phyloP scores from a whole-genome alignment of 64 coral and sea anemone genomes.

The Actinia equina region DNA sequence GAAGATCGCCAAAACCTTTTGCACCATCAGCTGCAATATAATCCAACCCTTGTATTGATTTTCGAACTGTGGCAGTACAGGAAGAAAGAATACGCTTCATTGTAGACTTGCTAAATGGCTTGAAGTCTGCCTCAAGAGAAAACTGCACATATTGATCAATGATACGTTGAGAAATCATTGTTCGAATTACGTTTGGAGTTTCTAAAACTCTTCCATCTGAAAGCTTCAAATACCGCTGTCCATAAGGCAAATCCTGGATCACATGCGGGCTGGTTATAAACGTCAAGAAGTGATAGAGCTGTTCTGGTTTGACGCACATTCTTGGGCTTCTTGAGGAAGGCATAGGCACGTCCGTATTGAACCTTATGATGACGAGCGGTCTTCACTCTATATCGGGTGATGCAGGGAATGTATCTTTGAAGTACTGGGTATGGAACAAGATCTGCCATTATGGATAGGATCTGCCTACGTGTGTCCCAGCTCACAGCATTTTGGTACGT shows the following conservation, averaged over 20 bases:
- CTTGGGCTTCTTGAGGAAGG: too few species aligned
- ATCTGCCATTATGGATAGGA: constrained; percentile 20
- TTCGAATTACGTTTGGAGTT: neutral
- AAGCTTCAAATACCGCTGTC: too few species aligned
- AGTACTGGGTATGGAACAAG: constrained; percentile 4
- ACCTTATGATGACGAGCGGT: neutral
- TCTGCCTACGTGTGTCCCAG: constrained; percentile 27
- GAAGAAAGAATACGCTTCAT: constrained; percentile 23
- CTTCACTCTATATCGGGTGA: constrained; percentile 7
- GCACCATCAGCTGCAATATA: constrained; percentile 24
- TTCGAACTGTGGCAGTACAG: constrained; percentile 6
- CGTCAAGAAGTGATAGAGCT: too few species aligned
- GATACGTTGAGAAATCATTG: constrained; percentile 27
- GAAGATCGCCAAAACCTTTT: constrained; percentile 31
- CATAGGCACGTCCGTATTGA: constrained; percentile 5
- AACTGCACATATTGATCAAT: constrained; percentile 31
- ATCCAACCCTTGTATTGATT: constrained; percentile 25
- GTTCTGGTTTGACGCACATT: too few species aligned
- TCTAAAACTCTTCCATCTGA: too few species aligned
- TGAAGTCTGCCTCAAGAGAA: constrained; percentile 26
- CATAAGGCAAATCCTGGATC: too few species aligned
- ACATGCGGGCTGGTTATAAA: too few species aligned
- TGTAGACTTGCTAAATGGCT: constrained; percentile 34
- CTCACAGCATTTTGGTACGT: constrained; percentile 6
- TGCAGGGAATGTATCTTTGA: constrained; percentile 4